These are phyloP conservation scores for Alfaro cultratus DNA, from an alignment of 2,797 vertebrate species.

Conservation along the genomic window DNA sequence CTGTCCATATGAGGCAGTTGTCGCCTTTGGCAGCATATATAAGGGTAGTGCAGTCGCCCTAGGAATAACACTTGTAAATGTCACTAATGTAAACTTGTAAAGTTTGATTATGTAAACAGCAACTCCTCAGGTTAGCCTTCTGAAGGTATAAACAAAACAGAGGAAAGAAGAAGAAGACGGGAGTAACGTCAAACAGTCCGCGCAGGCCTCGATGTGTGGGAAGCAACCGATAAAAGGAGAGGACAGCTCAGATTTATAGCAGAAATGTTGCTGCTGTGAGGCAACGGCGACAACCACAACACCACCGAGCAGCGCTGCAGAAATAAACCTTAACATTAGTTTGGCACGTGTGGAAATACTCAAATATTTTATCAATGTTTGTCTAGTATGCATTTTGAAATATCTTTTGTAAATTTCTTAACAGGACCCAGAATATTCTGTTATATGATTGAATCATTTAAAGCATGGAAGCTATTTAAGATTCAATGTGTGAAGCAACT, in stretches of 20 bases:
- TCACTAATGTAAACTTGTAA: slow-evolving; percentile 1
- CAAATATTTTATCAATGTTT: not conserved
- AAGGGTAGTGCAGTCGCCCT: not conserved
- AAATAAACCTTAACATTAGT: not conserved
- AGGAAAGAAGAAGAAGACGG: not conserved
- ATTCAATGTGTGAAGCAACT: not conserved
- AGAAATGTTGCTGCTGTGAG: not conserved
- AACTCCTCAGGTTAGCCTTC: not conserved
- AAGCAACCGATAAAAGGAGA: not conserved
- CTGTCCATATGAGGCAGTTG: not conserved
- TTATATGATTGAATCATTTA: not conserved
- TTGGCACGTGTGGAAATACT: not conserved
- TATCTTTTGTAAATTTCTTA: not conserved
- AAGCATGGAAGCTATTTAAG: not conserved
- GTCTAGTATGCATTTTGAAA: not conserved
- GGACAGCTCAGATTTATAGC: not conserved
- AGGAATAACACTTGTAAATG: not conserved
- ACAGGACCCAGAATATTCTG: not conserved
- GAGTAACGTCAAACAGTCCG: not conserved
- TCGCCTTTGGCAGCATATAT: not conserved
- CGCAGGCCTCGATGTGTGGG: not conserved
- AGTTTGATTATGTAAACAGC: not conserved
- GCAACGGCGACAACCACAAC: not conserved
- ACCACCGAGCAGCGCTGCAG: not conserved
- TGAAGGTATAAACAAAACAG: not conserved